phyloP scores from a whole-genome alignment of 2,797 vertebrate species.

The Anguilla megastoma region DNA sequence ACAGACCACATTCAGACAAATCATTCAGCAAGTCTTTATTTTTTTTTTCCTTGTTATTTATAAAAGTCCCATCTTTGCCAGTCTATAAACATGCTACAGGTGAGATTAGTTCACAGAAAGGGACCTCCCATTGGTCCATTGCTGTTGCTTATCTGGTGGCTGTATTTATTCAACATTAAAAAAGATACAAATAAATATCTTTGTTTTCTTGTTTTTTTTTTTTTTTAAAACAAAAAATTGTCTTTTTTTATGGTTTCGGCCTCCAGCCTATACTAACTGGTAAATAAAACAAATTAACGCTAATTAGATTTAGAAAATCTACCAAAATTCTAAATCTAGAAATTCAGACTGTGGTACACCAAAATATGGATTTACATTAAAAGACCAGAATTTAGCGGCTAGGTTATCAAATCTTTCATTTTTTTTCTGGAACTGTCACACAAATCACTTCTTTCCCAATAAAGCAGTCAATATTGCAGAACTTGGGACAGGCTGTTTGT shows the following conservation, averaged over 20 bases:
- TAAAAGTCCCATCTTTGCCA: neutral
- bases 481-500: neutral
- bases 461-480: neutral
- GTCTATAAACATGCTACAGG: neutral
- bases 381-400: neutral
- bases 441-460: neutral
- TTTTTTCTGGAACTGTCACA: neutral
- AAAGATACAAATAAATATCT: constrained; percentile 13
- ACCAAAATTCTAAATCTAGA: constrained; percentile 4
- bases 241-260: neutral
- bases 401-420: constrained; percentile 4
- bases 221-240: neutral
- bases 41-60: constrained; percentile 6
- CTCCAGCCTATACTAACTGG: neutral
- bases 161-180: neutral
- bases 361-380: neutral
- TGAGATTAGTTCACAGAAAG: neutral
- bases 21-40: constrained; percentile 4
- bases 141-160: neutral
- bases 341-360: neutral
- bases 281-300: constrained; percentile 1
- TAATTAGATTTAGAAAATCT: neutral
- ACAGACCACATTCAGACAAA: neutral
- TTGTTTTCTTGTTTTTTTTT: neutral
- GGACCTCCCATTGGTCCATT: constrained; percentile 8